These are phyloP conservation scores for Gallinago nigripennis DNA, from an alignment of 2,797 vertebrate species.

Conservation along the genomic window DNA sequence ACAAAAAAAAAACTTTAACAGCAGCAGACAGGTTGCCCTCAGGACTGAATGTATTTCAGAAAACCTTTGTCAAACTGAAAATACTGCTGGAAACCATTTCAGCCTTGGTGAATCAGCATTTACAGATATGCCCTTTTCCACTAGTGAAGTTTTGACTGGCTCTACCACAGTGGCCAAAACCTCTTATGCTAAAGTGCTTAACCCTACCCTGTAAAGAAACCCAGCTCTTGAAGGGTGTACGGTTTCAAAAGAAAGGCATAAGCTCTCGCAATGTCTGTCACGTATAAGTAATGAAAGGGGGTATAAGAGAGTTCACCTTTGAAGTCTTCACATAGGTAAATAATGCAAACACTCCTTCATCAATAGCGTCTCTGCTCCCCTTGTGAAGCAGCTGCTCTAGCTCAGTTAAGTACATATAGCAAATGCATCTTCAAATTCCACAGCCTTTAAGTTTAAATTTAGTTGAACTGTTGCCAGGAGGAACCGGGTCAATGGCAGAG, in stretches of 20 bases:
- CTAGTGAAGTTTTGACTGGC: not conserved
- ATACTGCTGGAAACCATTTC: not conserved
- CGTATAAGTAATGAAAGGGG: not conserved
- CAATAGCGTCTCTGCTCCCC: not conserved
- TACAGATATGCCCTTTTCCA: not conserved
- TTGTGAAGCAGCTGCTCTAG: not conserved
- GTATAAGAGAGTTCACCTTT: not conserved
- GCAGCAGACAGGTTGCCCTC: not conserved
- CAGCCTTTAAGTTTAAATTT: not conserved
- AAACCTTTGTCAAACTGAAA: not conserved
- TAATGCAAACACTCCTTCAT: not conserved
- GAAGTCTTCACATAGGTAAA: not conserved
- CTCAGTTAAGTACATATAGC: not conserved
- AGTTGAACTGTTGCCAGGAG: not conserved
- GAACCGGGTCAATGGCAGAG: not conserved
- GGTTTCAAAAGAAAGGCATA: not conserved
- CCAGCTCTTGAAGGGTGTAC: rapidly evolving
- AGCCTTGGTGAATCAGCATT: not conserved
- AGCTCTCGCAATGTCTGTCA: not conserved
- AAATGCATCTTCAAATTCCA: not conserved
- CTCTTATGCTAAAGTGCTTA: not conserved
- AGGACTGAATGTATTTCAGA: not conserved
- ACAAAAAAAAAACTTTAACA: not conserved
- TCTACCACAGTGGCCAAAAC: not conserved
- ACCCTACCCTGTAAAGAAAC: not conserved